Conservation (phyloP, 2,888 invertebrate species). For the Tetranychus piercei region DNA sequence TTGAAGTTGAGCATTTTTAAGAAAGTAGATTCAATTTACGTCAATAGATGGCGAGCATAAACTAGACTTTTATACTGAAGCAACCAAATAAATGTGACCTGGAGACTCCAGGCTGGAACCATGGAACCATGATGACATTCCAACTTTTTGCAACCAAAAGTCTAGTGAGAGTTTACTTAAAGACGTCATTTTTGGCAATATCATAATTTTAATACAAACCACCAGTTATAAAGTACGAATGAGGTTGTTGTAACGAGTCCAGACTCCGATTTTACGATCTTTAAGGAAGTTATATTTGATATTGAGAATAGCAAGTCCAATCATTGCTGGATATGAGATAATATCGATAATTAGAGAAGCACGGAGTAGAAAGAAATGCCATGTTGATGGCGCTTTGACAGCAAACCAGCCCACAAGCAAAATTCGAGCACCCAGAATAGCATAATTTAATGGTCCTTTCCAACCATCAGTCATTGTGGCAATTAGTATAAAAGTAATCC, state of each 20-base stretch:
- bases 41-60: neutral
- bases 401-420: neutral
- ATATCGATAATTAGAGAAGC: neutral
- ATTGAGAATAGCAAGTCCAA: neutral
- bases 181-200: neutral
- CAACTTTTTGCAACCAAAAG: no score
- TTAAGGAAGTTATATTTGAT: neutral
- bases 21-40: neutral
- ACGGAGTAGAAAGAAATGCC: neutral
- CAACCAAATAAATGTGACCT: no score
- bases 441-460: constrained; percentile 6
- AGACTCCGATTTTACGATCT: neutral
- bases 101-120: no score
- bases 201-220: neutral
- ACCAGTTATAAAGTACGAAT: neutral
- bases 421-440: neutral
- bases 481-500: neutral
- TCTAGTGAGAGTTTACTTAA: no score
- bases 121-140: no score
- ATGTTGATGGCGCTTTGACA: neutral
- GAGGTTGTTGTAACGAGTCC: neutral
- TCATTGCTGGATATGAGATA: constrained; percentile 4
- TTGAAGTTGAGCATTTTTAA: no score
- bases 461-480: neutral
- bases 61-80: no score